A percentile compares a stretch with the other conserved stretches of the same genome.
Conservation (phyloP, 30 jellyfish, hydroid and myxozoan genomes). For the Morbakka virulenta region DNA sequence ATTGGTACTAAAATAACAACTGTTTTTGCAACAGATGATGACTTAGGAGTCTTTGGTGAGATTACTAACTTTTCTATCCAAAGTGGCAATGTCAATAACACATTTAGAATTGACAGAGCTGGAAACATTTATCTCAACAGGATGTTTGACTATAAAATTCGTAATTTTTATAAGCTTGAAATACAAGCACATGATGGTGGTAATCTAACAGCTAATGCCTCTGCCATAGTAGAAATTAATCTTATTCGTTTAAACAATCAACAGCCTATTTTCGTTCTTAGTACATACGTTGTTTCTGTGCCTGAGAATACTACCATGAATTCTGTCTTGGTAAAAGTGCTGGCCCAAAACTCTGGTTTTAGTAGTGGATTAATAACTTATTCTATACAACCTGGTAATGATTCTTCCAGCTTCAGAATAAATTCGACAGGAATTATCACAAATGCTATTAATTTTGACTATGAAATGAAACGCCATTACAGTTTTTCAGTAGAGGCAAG, state of each 20-base stretch:
- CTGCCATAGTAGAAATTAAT: slow-evolving; percentile 59
- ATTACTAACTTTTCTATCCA: background rate
- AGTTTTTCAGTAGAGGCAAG: slow-evolving; percentile 59
- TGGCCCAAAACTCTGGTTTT: slow-evolving; percentile 62
- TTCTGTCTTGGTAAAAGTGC: slow-evolving; percentile 41
- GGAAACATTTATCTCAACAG: background rate
- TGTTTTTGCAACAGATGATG: slow-evolving; percentile 56
- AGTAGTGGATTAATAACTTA: slow-evolving; percentile 57
- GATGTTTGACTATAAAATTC: slow-evolving; percentile 30
- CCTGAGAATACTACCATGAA: slow-evolving; percentile 41
- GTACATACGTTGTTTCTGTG: slow-evolving; percentile 42
- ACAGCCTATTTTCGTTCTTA: slow-evolving; percentile 69
- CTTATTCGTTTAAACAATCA: slow-evolving; percentile 54
- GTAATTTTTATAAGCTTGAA: slow-evolving; percentile 11
- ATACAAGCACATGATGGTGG: slow-evolving; percentile 45
- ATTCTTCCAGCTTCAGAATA: slow-evolving; percentile 41
- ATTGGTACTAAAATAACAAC: slow-evolving; percentile 19
- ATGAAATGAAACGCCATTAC: slow-evolving; percentile 42
- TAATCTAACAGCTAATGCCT: background rate
- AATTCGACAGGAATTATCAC: slow-evolving; percentile 66
- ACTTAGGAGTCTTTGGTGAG: slow-evolving; percentile 33
- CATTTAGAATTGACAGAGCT: background rate
- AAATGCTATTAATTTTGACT: slow-evolving; percentile 45
- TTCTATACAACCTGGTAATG: slow-evolving; percentile 39
- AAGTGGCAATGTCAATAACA: slow-evolving; percentile 17